Evolutionary conservation across 2,888 invertebrate species (phyloP).

Genomic region (Thelaira solivaga): DNA sequence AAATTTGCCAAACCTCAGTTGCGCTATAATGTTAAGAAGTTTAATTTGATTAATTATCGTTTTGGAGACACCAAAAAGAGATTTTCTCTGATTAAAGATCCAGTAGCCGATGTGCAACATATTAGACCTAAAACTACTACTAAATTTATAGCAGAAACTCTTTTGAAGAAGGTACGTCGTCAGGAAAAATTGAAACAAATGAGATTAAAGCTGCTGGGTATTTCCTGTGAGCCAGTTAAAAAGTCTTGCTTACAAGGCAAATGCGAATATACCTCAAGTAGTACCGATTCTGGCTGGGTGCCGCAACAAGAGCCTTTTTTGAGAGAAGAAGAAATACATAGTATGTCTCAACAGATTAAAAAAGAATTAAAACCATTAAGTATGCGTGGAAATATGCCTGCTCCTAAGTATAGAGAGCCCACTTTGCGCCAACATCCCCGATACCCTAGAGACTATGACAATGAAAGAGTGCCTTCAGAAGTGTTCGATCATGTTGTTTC

Average conservation of each 20-base stretch:
- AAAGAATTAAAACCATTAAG: constrained; percentile 57
- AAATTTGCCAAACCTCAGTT: constrained; percentile 71
- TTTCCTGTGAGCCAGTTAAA: constrained; percentile 67
- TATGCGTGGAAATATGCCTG: constrained; percentile 73
- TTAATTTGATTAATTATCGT: constrained; percentile 73
- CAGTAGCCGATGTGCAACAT: not conserved
- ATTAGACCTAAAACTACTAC: constrained; percentile 64
- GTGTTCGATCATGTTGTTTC: constrained; percentile 67
- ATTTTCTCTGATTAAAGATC: constrained; percentile 15
- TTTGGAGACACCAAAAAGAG: constrained; percentile 61
- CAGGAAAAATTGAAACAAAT: constrained; percentile 65
- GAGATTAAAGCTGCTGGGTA: constrained; percentile 69
- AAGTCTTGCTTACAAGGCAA: constrained; percentile 65
- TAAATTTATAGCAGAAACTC: constrained; percentile 68
- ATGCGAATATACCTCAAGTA: constrained; percentile 66
- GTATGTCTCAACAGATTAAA: not conserved
- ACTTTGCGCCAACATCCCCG: constrained; percentile 72
- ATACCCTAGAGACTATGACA: constrained; percentile 68
- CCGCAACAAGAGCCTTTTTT: constrained; percentile 66
- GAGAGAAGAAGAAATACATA: not conserved
- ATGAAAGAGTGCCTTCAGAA: constrained; percentile 67
- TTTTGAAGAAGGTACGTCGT: constrained; percentile 61
- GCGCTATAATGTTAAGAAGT: constrained; percentile 71
- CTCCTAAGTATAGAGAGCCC: constrained; percentile 71
- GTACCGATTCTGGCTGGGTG: constrained; percentile 71